These are phyloP conservation scores for Triplophysa tibetana DNA, from an alignment of 2,113 vertebrate species.

Conservation along the genomic window DNA sequence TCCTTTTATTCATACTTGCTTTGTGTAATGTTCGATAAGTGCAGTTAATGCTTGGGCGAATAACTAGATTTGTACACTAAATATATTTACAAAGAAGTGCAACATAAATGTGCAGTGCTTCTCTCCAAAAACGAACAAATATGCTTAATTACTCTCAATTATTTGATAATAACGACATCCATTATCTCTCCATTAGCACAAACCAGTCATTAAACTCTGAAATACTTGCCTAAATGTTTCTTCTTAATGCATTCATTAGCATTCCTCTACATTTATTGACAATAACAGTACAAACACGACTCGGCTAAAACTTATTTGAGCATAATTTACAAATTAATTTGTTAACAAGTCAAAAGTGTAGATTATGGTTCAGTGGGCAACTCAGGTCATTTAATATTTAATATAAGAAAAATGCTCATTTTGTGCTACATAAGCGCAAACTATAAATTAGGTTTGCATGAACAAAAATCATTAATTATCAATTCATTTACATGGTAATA, in stretches of 20 bases:
- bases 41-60: not conserved
- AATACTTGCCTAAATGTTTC: constrained; percentile 23
- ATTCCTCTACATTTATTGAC: not conserved
- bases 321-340: not conserved
- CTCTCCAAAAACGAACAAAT: constrained; percentile 6
- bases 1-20: not conserved
- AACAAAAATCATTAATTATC: too few species aligned
- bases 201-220: constrained; percentile 2
- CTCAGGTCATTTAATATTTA: not conserved
- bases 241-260: constrained; percentile 17
- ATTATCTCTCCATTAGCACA: constrained; percentile 48
- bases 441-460: too few species aligned
- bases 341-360: not conserved
- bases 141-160: constrained; percentile 29
- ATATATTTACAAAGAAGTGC: not conserved
- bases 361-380: not conserved
- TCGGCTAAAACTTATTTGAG: not conserved
- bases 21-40: not conserved
- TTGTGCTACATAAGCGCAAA: too few species aligned
- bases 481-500: too few species aligned
- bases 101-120: not conserved
- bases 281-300: not conserved
- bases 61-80: not conserved
- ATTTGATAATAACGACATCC: constrained; percentile 35
- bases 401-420: not conserved